Percentiles rank a stretch among this genome's conserved stretches.
Evolutionary conservation across 2,888 invertebrate genomes (phyloP).

Genomic region (Polymixis flavicincta): DNA sequence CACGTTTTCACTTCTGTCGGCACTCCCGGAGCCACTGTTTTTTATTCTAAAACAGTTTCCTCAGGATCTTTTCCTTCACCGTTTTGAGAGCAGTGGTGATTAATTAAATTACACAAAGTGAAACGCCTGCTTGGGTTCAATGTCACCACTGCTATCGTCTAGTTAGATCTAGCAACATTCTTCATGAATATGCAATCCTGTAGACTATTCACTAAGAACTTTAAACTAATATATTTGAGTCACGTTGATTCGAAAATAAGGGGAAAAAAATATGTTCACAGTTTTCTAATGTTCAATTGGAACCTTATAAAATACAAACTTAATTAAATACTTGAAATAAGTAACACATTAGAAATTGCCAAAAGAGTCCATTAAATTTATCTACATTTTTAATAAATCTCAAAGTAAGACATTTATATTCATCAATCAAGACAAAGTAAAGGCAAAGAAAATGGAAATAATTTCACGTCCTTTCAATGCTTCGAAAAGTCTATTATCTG

Average conservation of each 20-base stretch:
- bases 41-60: no score
- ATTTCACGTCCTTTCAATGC: conserved; percentile 7
- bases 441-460: conserved; percentile 35
- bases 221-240: no score
- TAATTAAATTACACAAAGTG: no score
- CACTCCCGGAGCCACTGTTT: no score
- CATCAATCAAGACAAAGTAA: conserved; percentile 32
- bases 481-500: conserved; percentile 11
- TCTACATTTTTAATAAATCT: conserved; percentile 28
- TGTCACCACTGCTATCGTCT: no score
- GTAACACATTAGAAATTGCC: not conserved
- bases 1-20: no score
- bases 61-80: no score
- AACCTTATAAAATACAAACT: not conserved
- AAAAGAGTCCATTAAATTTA: conserved; percentile 2
- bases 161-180: no score
- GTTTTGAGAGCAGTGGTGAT: no score
- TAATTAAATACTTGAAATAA: conserved; percentile 2
- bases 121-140: no score
- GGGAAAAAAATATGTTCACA: not conserved
- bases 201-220: not conserved
- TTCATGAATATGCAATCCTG: no score
- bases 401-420: conserved; percentile 29
- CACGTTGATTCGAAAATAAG: not conserved
- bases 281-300: not conserved